Base-by-base conservation (phyloP, 1,140 invertebrate species). In the Lamellibrachia luymesi region DNA sequence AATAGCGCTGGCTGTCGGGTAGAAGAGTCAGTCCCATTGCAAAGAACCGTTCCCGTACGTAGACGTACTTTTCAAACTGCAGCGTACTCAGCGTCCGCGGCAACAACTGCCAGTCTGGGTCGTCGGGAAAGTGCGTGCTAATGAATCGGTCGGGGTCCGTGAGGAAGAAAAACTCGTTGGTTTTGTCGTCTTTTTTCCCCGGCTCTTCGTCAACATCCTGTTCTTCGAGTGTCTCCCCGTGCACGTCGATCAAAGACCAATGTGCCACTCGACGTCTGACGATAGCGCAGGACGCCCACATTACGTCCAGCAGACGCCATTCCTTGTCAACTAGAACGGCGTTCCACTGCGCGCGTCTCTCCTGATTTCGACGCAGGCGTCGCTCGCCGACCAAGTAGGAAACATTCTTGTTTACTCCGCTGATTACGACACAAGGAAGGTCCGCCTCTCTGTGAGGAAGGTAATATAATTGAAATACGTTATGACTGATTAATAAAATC, bases 161-260 rank as follows among this genome's bases (percentile, higher is more conserved):
- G 13, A 96, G 92, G 90, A 96, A 96, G 94, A 95, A 96, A 93
- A 96, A 96, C 90, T 96, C 95, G 94, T 96, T 96, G 49, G 95
- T 95, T 92, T 95, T n/a, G n/a, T n/a, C 93, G 94, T 90, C n/a
- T n/a, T n/a, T n/a, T 8, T 27, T 22, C 90, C n/a, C 50, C 90
- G 90, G n/a, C 50, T 27, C n/a, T 91, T 91, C 50, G 4, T 91
- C 90, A 22, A 91, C 17, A 7, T 91, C 90, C 90, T 27, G 4
- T 4, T 27, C n/a, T 27, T 91, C 90, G 22, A 91, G 7, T 38
- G n/a, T 91, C n/a, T 91, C 90, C n/a, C 50, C 90, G 90, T 50
- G n/a, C 51, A 52, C 51, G 51, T 52, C 51, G 10, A 52, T 52
- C 51, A 52, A 10, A 52, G 51, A 10, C 51, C n/a, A n/a, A n/a